phyloP scores from a whole-genome alignment of 2,888 invertebrate genomes.

The Synergus gifuensis region DNA sequence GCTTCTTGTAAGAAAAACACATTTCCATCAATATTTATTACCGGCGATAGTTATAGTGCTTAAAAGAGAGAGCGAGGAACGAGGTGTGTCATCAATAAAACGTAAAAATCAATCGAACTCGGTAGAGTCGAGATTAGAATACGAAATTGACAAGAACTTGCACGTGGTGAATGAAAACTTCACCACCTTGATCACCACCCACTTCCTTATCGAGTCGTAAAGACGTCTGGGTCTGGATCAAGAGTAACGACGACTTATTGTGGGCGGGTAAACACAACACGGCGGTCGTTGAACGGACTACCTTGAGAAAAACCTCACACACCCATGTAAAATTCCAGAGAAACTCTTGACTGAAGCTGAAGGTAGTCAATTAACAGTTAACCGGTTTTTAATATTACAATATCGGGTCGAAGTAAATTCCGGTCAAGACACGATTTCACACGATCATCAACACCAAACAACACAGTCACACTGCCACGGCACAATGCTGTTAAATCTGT shows the following conservation, averaged over 20 bases:
- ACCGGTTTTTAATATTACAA: slow-evolving; percentile 13
- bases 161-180: slow-evolving; percentile 8
- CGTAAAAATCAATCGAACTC: neutral
- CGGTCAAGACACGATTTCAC: neutral
- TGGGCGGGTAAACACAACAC: slow-evolving; percentile 17
- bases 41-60: neutral
- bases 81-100: neutral
- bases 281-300: neutral
- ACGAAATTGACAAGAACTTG: neutral
- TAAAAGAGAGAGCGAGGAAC: neutral
- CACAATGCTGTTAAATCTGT: neutral
- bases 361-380: slow-evolving; percentile 13
- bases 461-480: neutral
- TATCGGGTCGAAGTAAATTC: neutral
- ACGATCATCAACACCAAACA: neutral
- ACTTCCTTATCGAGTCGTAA: neutral
- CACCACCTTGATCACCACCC: no score
- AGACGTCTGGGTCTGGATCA: neutral
- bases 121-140: neutral
- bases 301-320: neutral
- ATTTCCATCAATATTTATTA: neutral
- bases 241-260: neutral
- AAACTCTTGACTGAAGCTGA: neutral
- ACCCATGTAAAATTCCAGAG: neutral
- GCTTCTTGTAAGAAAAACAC: neutral